Percentiles rank a stretch among this genome's conserved stretches.
Conservation (phyloP, 2,113 vertebrate species). For the Brachionichthys hirsutus region DNA sequence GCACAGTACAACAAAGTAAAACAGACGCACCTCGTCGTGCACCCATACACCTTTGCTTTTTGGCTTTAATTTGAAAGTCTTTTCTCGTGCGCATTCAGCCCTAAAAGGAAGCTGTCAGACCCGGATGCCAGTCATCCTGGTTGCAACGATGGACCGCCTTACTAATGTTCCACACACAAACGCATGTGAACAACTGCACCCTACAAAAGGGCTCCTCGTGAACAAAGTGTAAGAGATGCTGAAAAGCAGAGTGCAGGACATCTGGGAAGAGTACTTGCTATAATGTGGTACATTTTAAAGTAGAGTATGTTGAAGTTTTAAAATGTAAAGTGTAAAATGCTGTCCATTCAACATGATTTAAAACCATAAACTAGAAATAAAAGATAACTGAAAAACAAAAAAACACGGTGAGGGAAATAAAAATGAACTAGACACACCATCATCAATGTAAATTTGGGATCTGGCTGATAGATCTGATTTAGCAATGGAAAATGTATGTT, state of each 20-base stretch:
- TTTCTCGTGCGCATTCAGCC: conserved; percentile 39
- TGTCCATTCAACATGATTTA: too few species aligned
- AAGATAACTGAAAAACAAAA: not conserved
- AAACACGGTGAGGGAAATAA: not conserved
- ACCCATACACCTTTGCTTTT: conserved; percentile 5
- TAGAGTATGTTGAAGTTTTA: too few species aligned
- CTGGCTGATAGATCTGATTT: too few species aligned
- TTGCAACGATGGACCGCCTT: conserved; percentile 45
- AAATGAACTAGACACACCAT: too few species aligned
- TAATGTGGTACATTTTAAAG: too few species aligned
- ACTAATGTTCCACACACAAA: not conserved
- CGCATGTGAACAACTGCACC: not conserved
- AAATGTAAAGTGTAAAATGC: too few species aligned
- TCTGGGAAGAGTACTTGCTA: not conserved
- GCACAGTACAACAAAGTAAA: conserved; percentile 9
- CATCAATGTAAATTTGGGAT: too few species aligned
- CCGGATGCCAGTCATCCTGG: conserved; percentile 41
- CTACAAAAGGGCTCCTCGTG: not conserved
- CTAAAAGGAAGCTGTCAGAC: conserved; percentile 55
- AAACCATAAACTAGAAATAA: too few species aligned
- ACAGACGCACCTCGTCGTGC: conserved; percentile 3
- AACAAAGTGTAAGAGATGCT: not conserved
- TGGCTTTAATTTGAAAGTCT: not conserved
- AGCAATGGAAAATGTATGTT: too few species aligned
- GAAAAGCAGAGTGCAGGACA: not conserved